Evolutionary conservation across 1,140 invertebrate species (phyloP), one percentile per base, ranked within the genome.

Genomic region (Papilio helenus): DNA sequence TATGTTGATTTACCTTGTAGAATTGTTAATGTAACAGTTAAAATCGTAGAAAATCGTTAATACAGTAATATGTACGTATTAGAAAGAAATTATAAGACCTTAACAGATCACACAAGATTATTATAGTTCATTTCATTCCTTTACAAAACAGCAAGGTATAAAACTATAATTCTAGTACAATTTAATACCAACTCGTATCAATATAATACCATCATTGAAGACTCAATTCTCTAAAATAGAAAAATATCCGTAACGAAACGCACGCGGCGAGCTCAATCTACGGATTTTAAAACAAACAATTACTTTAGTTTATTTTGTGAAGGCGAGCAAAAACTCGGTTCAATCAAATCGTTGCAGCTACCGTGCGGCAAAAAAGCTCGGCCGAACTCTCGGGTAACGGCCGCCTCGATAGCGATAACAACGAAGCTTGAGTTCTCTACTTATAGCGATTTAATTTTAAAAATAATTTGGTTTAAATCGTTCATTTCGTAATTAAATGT

Each of bases 261-360:
- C 29, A 86, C 85, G 79, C 88, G 83, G 87, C 86, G 87, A 89
- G 90, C 87, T 87, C 89, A 92, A 92, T 89, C 92, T 89, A 91
- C 87, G 83, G 80, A 84, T 86, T 85, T 92, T 93, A 94, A 93
- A 94, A 94, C 93, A 94, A 94, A 94, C 92, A 94, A 93, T 94
- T 93, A 94, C 90, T 92, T 89, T 81, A 88, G 85, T 92, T 92
- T 93, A 89, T 93, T 68, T 94, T 92, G 90, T 88, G 92, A 91
- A 90, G 88, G 85, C 83, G 83, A 90, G 86, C 88, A 93, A 94
- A 92, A 94, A 68, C 61, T 84, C 80, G 78, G 84, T 89, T 89
- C 92, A 93, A 93, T 93, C 89, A 91, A 92, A 92, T 93, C 87
- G 90, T 82, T 89, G 90, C 87, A 88, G 89, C 89, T 88, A 85